Conservation (phyloP, 2,888 invertebrate genomes). For the Embidobia sp. region DNA sequence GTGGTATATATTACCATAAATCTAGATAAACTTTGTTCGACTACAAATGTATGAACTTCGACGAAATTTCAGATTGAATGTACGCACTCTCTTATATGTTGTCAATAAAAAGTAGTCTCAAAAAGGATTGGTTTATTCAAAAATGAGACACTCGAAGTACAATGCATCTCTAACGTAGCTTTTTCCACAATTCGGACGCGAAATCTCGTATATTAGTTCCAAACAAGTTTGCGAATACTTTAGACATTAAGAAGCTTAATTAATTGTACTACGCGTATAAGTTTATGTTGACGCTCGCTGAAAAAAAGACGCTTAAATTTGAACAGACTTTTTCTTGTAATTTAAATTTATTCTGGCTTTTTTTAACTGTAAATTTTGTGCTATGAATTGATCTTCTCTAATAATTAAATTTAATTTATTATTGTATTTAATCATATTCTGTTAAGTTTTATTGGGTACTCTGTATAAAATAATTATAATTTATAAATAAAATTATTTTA, state of each 20-base stretch:
- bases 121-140: conserved; percentile 14
- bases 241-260: conserved; percentile 47
- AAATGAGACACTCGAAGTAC: conserved; percentile 24
- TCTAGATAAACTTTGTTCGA: conserved; percentile 13
- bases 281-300: conserved; percentile 13
- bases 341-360: too few relatives aligned
- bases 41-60: conserved; percentile 13
- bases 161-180: conserved; percentile 23
- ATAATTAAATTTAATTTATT: too few relatives aligned
- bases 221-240: conserved; percentile 48
- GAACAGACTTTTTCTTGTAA: too few relatives aligned
- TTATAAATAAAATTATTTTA: too few relatives aligned
- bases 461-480: too few relatives aligned
- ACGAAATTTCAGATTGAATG: conserved; percentile 17
- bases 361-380: too few relatives aligned
- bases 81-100: conserved; percentile 7
- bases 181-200: conserved; percentile 14
- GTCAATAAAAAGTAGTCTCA: conserved; percentile 6
- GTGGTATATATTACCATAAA: background rate
- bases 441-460: too few relatives aligned
- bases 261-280: conserved; percentile 23
- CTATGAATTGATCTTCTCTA: too few relatives aligned
- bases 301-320: conserved; percentile 7
- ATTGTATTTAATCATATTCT: too few relatives aligned
- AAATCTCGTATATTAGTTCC: conserved; percentile 38